A percentile compares a stretch with the other conserved stretches of the same genome.
Evolutionary conservation across 2,797 vertebrate genomes (phyloP).

Genomic region (Gadopsis bispinosus): DNA sequence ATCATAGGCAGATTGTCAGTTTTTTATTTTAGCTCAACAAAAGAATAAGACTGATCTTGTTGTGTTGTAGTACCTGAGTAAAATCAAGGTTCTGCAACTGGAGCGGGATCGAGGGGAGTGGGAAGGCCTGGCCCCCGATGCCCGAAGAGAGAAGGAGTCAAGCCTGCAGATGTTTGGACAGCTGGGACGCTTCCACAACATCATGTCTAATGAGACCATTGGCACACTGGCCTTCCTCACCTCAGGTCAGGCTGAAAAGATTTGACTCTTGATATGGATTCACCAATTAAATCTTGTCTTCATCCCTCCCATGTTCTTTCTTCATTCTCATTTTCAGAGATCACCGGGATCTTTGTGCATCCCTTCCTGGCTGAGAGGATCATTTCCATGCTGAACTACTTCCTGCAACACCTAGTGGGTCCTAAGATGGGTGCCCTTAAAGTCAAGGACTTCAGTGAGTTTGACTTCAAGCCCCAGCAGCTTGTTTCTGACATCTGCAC

Average conservation of each 20-base stretch:
- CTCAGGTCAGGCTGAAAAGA: constrained; percentile 86
- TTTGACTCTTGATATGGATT: not conserved
- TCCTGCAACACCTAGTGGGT: constrained; percentile 96
- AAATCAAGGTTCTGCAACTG: constrained; percentile 97
- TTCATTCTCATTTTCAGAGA: constrained; percentile 83
- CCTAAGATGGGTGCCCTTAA: constrained; percentile 99
- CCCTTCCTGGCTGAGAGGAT: constrained; percentile 97
- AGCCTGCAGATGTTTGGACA: constrained; percentile 98
- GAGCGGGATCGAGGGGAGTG: constrained; percentile 96
- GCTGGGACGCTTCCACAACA: constrained; percentile 98
- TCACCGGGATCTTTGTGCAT: constrained; percentile 95
- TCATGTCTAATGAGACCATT: constrained; percentile 99
- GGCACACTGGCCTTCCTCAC: constrained; percentile 97
- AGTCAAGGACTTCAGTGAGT: constrained; percentile 99
- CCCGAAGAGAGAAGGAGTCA: constrained; percentile 94
- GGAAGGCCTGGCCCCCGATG: constrained; percentile 91
- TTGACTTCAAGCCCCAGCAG: constrained; percentile 99
- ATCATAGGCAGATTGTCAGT: not conserved
- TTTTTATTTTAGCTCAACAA: not conserved
- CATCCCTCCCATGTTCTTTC: not conserved
- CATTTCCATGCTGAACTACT: constrained; percentile 99
- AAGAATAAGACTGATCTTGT: constrained; percentile 32
- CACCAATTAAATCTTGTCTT: not conserved
- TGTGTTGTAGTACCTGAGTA: constrained; percentile 92
- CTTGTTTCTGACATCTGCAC: constrained; percentile 98